Evolutionary conservation across 2,888 invertebrate genomes (phyloP), one percentile per base, ranked within the genome.

Genomic region (Dynastes tityus): DNA sequence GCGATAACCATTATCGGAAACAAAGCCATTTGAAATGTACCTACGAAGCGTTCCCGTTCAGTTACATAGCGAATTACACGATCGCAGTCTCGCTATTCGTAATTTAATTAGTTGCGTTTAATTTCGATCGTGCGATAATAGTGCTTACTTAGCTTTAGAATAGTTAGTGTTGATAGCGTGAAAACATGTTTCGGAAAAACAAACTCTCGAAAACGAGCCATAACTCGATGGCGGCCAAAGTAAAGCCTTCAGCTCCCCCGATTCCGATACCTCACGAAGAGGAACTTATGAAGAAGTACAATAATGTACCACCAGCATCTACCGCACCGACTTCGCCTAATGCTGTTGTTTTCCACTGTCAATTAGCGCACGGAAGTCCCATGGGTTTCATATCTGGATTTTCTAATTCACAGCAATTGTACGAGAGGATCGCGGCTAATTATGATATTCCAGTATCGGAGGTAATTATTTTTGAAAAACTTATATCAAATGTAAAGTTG

Each of bases 361-460:
- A 99, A 88, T 93, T 98, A 89, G 99, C 99, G 1, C 98, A 99
- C 86, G 99, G 99, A 51, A 97, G 97, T 87, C 97, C 98, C 0
- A 97, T 98, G 0, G 97, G 96, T 16, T 92, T 97, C 78, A 97
- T 99, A 83, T 96, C 97, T 0, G 98, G 97, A 81, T 98, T 99
- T 89, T 94, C 96, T 63, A 98, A 97, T 88, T 97, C 98, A 67
- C 95, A 95, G 86, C 98, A 99, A 89, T 91, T 99, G 13, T 99
- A 99, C 88, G 94, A 95, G 88, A 98, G 97, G 89, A 98, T 98
- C 84, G 97, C 97, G 45, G 97, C 97, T 87, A 96, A 95, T 88
- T 97, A 96, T 87, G 95, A 96, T 82, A 92, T 97, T 85, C 91
- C 93, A 13, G 89, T 93, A 2, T 92, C 93, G 73, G 96, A 97